phyloP scores from a whole-genome alignment of 2,797 vertebrate species.

The Tapirus indicus region DNA sequence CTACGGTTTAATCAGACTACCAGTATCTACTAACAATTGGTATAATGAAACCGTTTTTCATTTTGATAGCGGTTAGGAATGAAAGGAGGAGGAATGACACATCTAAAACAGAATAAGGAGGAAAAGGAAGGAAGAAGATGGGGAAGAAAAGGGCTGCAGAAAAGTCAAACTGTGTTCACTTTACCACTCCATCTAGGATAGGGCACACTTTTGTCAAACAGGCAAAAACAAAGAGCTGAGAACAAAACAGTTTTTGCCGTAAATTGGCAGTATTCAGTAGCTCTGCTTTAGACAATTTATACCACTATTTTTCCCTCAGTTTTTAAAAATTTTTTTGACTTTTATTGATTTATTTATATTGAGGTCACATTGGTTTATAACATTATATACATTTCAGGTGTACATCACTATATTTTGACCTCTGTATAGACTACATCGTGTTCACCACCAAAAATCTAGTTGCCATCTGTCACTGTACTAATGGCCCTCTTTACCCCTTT shows the following conservation, averaged over 20 bases:
- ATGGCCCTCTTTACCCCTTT: no score
- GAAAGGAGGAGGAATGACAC: background rate
- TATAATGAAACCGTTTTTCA: background rate
- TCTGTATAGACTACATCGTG: no score
- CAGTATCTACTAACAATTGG: background rate
- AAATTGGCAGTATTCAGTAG: background rate
- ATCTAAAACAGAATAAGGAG: background rate
- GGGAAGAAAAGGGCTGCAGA: background rate
- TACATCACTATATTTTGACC: no score
- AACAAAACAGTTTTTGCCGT: background rate
- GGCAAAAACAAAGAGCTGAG: slow-evolving; percentile 1
- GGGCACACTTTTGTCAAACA: background rate
- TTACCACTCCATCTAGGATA: background rate
- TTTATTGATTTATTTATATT: no score
- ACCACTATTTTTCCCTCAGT: background rate
- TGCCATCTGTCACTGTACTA: no score
- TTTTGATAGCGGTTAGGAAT: background rate
- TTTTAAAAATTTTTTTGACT: no score
- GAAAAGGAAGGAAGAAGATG: background rate
- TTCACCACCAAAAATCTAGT: no score
- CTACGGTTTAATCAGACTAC: background rate
- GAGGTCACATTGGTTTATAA: no score
- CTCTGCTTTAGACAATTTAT: background rate
- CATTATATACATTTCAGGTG: no score
- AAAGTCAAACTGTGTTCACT: background rate